phyloP scores from a whole-genome alignment of 2,888 invertebrate genomes.

The Ophioninae sp. region DNA sequence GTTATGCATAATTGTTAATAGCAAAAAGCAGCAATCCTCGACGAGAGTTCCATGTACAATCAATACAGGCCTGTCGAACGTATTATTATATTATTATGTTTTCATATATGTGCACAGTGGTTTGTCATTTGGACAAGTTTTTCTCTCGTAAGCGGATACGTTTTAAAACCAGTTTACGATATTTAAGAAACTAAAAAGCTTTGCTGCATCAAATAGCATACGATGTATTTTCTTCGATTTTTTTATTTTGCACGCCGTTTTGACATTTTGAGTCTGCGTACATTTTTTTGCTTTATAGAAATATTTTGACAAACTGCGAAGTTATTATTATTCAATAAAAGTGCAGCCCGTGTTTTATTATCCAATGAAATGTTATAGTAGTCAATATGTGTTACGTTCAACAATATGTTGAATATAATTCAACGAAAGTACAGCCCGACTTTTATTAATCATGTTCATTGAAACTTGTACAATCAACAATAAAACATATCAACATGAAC shows the following conservation, averaged over 20 bases:
- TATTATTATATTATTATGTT: constrained; percentile 22
- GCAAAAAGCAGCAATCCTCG: constrained; percentile 48
- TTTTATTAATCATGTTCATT: too few relatives aligned
- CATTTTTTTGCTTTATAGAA: too few relatives aligned
- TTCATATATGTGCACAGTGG: constrained; percentile 15
- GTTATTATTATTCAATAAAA: too few relatives aligned
- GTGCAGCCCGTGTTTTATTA: too few relatives aligned
- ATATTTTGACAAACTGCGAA: too few relatives aligned
- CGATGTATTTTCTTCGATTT: background rate
- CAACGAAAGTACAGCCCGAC: too few relatives aligned
- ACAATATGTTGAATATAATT: too few relatives aligned
- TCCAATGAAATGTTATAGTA: too few relatives aligned
- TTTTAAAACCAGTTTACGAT: background rate
- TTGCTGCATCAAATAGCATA: background rate
- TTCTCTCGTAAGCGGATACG: constrained; percentile 29
- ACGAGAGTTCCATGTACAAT: background rate
- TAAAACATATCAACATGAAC: too few relatives aligned
- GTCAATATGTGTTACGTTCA: too few relatives aligned
- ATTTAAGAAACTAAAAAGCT: background rate
- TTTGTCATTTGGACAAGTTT: constrained; percentile 13
- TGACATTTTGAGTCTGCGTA: background rate
- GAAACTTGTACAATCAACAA: too few relatives aligned
- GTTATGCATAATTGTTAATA: constrained; percentile 53
- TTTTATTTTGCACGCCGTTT: background rate
- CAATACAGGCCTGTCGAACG: background rate